These are phyloP conservation scores for Rhadinocentrus ornatus DNA, from an alignment of 2,797 vertebrate genomes.

Conservation along the genomic window DNA sequence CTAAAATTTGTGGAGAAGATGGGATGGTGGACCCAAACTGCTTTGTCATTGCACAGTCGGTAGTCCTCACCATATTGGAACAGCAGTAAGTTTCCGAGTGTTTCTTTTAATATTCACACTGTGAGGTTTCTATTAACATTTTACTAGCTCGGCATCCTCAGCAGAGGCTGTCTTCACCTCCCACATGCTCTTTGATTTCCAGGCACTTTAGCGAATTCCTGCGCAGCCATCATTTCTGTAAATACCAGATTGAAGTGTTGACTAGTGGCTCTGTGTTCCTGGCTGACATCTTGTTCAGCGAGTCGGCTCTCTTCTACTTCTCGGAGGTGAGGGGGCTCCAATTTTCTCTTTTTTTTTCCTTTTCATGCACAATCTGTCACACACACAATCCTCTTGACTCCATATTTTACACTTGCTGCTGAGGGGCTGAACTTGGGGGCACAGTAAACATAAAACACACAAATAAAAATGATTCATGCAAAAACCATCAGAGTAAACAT, in stretches of 20 bases:
- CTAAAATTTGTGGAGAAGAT: slow-evolving; percentile 98
- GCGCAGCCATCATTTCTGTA: slow-evolving; percentile 98
- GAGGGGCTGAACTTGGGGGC: not conserved
- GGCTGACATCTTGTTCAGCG: slow-evolving; percentile 97
- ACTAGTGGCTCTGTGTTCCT: slow-evolving; percentile 98
- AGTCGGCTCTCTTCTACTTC: slow-evolving; percentile 99
- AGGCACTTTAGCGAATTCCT: slow-evolving; percentile 99
- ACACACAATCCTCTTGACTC: not conserved
- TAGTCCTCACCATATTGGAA: slow-evolving; percentile 92
- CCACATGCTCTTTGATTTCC: slow-evolving; percentile 57
- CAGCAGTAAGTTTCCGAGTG: slow-evolving; percentile 89
- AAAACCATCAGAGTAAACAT: not conserved
- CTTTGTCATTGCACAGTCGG: slow-evolving; percentile 92
- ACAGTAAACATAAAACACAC: not conserved
- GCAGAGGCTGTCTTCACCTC: slow-evolving; percentile 25
- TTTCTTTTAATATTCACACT: slow-evolving; percentile 21
- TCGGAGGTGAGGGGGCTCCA: slow-evolving; percentile 89
- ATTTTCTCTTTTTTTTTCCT: not conserved
- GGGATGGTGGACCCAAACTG: slow-evolving; percentile 99
- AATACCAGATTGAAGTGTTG: slow-evolving; percentile 99
- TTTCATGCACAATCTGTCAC: not conserved
- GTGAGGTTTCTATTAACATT: slow-evolving; percentile 9
- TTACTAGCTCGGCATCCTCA: slow-evolving; percentile 2
- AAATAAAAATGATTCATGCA: not conserved
- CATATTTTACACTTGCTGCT: not conserved